Base-by-base conservation (phyloP, 2,113 vertebrate species). In the Lynx canadensis region DNA sequence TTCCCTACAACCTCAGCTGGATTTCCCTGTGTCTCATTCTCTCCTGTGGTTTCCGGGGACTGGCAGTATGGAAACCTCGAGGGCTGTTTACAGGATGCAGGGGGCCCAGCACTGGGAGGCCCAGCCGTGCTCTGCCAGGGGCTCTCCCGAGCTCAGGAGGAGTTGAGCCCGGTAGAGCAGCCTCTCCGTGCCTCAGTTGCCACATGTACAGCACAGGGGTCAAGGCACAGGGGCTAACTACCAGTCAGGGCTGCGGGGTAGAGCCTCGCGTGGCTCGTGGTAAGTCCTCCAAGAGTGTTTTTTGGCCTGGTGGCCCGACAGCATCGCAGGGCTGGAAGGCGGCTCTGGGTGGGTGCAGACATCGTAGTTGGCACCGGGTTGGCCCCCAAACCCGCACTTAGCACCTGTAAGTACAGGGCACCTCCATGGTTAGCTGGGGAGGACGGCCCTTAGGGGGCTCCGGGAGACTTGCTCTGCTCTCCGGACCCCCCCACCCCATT, bases 371-470 rank as follows among this genome's bases (percentile, higher is more conserved):
- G 33, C 60, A 23, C 68, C 25, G 55, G 4, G 21, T 29, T 66
- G 78, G 63, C 33, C 68, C 73, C 63, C 29, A 33, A 13, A 14
- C 84, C 45, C 55, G 12, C 36, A 50, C 45, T 94, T 55, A 92
- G 45, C 48, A 41, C 74, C 76, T 23, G 6, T 81, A 60, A 79
- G 45, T 33, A 27, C 52, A 87, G 60, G 65, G 36, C 3, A 23
- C 0, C 48, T 27, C 52, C 71, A 36, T 38, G 33, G 4, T 48
- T 57, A 63, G 50, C 83, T n/a, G 71, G 66, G 73, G 36, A 68
- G 23, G 55, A 4, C 2, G 1, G 16, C 0, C 15, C 1, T 5
- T 1, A 0, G 6, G 33, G 31, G 18, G 45, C 55, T 36, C 29
- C 69, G 16, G 29, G 38, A 13, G 19, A 80, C 33, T 5, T 4